Evolutionary conservation across 2,113 vertebrate species (phyloP), one percentile per base, ranked within the genome.

Genomic region (Oplegnathus fasciatus): DNA sequence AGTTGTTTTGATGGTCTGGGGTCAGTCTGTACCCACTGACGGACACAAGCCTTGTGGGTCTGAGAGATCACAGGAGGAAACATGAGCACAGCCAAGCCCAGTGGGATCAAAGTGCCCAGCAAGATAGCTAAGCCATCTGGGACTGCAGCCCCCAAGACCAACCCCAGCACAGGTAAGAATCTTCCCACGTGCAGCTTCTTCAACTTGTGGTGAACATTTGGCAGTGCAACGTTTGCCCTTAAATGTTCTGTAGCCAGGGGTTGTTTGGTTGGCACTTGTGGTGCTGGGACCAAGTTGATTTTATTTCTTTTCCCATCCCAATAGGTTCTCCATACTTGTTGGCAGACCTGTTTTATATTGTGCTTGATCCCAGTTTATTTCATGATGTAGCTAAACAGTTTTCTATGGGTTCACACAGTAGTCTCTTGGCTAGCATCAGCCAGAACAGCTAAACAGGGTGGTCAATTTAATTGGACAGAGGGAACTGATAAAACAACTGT

Each of bases 61-160:
- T 58, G 37, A 24, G 78, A 73, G 22, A 77, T 78, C 58, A 89
- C 82, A 80, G 72, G 91, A 94, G 93, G 74, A 91, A 95, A 83
- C 85, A 99, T 99, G 98, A 99, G 97, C 92, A 93, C 97, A 92
- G 94, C 97, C n/a, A 99, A 98, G 80, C 93, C 98, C 62, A 99
- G 97, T 64, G 97, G 98, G 91, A 97, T 99, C 28, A 99, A 99
- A 92, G 97, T 95, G 87, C 98, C 98, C 68, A 97, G 96, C 88
- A 99, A 97, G 94, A 98, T 98, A 92, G 92, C 95, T 32, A 97
- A 96, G 89, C 93, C 96, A 9, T 93, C 96, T 44, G 92, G 92
- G 58, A 70, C 95, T 0, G 86, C 93, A 3, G 87, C 96, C 61
- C 85, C 96, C 78, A 99, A 97, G 92, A 93, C 96, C 9, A 82